Base-by-base conservation (phyloP, 2,888 invertebrate species). In the Apotomis betuletana region DNA sequence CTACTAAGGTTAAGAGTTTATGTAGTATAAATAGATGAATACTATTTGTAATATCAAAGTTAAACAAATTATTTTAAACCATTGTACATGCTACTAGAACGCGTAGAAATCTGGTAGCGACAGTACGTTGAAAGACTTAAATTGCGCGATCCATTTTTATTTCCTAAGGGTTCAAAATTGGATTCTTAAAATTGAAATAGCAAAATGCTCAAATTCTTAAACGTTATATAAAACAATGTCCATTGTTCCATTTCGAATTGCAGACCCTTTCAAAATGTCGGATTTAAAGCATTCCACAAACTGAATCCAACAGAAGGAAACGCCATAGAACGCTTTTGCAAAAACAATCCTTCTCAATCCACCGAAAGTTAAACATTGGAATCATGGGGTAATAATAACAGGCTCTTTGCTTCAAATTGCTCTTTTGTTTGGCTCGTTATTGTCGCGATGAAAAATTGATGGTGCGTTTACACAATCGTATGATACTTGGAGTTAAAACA, bases 261-360 rank as follows among this genome's bases (percentile, higher is more conserved):
- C 4, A n/a, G n/a, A 36, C 65, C 51, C 41, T 13, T 61, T 67
- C 44, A 51, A 5, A 38, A 38, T 38, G 6, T 8, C 49, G 36
- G 61, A 61, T 71, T 71, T 44, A 51, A 57, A 51, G 38, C 61
- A 67, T 62, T 71, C 41, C 46, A 10, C 9, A 57, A 54, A 61
- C 57, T 27, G 61, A 27, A 2, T 67, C 55, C 13, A 38, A 49
- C 13, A 4, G 10, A n/a, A 41, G 55, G 59, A 57, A 61, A 61
- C 15, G 67, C 49, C 8, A 60, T 27, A 27, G 15, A 69, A 44
- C 36, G 13, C 27, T 46, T 55, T 61, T 5, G n/a, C 41, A 41
- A 61, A 61, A 44, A 10, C n/a, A 51, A 44, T 44, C 61, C 8
- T 13, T 59, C 36, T 6, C 41, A 36, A 64, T 5, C n/a, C 10